Conservation (phyloP, 2,888 invertebrate genomes). For the Limnephilus auricula region DNA sequence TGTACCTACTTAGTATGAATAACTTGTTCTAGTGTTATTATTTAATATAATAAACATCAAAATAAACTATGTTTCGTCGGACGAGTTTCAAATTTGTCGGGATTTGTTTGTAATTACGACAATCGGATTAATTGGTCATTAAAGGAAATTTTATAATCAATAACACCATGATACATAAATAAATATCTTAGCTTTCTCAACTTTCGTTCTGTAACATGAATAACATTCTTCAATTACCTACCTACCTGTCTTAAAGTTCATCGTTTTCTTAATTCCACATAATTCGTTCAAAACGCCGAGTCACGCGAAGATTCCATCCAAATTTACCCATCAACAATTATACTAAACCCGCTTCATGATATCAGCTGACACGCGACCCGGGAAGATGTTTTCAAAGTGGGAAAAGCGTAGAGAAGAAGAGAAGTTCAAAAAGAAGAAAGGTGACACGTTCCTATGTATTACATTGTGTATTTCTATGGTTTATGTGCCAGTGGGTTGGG, state of each 20-base stretch:
- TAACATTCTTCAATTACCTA: background rate
- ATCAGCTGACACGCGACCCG: background rate
- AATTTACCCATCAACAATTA: background rate
- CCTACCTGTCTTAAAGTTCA: background rate
- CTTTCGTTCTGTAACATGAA: background rate
- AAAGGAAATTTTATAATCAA: background rate
- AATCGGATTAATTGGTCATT: background rate
- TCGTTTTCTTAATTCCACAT: background rate
- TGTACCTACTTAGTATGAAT: too few relatives aligned
- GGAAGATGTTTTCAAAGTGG: background rate
- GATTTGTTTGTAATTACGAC: too few relatives aligned
- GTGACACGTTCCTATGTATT: background rate
- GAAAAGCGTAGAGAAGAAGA: background rate
- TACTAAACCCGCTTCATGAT: background rate
- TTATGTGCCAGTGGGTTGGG: background rate
- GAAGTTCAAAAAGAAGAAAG: constrained; percentile 1
- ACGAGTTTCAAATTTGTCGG: too few relatives aligned
- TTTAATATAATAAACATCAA: too few relatives aligned
- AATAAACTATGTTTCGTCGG: too few relatives aligned
- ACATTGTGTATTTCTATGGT: background rate
- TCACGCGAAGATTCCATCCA: background rate
- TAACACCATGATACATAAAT: background rate
- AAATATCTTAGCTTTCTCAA: background rate
- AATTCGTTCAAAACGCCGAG: background rate
- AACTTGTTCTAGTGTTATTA: too few relatives aligned